Percentiles rank a stretch among this genome's conserved stretches.
Evolutionary conservation across 2,797 vertebrate genomes (phyloP).

Genomic region (Amblyopsis hoosieri): DNA sequence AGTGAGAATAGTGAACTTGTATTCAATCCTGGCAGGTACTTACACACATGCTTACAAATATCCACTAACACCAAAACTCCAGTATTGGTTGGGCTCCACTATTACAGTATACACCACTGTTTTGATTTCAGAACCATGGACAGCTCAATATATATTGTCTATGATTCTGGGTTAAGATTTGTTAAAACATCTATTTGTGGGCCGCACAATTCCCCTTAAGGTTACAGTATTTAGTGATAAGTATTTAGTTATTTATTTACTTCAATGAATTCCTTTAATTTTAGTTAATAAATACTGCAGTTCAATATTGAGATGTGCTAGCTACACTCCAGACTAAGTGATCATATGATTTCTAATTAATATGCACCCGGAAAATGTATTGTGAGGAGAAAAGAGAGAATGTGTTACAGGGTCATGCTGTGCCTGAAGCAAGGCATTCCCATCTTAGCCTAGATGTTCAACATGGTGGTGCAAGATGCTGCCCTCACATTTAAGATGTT

Average conservation of each 20-base stretch:
- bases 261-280: too few species aligned
- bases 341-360: conserved; percentile 34
- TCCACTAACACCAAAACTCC: too few species aligned
- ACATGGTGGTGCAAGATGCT: conserved; percentile 14
- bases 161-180: too few species aligned
- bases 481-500: conserved; percentile 19
- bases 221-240: too few species aligned
- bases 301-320: neutral
- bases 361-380: conserved; percentile 24
- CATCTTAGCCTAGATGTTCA: conserved; percentile 15
- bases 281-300: too few species aligned
- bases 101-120: neutral
- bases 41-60: too few species aligned
- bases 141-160: conserved; percentile 33
- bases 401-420: conserved; percentile 19
- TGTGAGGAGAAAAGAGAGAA: conserved; percentile 30
- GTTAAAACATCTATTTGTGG: too few species aligned
- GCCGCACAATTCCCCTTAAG: too few species aligned
- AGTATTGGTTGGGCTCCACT: too few species aligned
- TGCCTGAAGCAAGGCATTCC: conserved; percentile 23
- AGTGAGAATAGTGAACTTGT: too few species aligned
- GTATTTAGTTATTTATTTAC: too few species aligned
- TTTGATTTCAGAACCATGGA: conserved; percentile 63
- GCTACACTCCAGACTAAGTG: neutral
- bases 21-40: too few species aligned